A percentile compares a stretch with the other conserved stretches of the same genome.
phyloP scores from a whole-genome alignment of 2,888 invertebrate genomes.

The Lathronympha strigana region DNA sequence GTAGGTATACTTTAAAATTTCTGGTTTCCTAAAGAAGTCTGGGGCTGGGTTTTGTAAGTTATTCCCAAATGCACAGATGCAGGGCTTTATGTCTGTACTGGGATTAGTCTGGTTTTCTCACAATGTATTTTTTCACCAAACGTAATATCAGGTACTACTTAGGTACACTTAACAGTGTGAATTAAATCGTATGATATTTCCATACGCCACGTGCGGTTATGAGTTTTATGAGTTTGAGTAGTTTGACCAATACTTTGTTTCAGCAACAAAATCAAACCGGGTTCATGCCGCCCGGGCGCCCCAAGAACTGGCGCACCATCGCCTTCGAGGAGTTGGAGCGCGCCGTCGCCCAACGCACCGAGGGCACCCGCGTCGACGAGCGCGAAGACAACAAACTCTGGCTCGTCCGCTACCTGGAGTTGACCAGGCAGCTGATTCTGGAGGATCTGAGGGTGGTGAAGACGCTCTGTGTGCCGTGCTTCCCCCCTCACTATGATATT shows the following conservation, averaged over 20 bases:
- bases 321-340: constrained; percentile 92
- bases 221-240: no score
- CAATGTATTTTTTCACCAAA: neutral
- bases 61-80: no score
- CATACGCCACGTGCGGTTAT: no score
- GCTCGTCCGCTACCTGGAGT: constrained; percentile 97
- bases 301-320: constrained; percentile 95
- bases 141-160: no score
- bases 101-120: neutral
- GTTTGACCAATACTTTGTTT: constrained; percentile 28
- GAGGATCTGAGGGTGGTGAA: constrained; percentile 97
- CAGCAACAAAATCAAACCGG: constrained; percentile 91
- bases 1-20: constrained; percentile 55
- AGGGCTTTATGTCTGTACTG: no score
- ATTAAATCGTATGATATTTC: no score
- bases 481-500: constrained; percentile 97
- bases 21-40: no score
- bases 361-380: constrained; percentile 97
- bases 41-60: no score
- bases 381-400: constrained; percentile 96
- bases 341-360: constrained; percentile 92
- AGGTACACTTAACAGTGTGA: no score
- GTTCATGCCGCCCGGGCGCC: constrained; percentile 97
- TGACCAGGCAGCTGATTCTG: constrained; percentile 92
- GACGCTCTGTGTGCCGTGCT: constrained; percentile 95